A percentile compares a stretch with the other conserved stretches of the same genome.
These are phyloP conservation scores for Clostera curtula DNA, from an alignment of 2,888 invertebrate genomes.

Conservation along the genomic window DNA sequence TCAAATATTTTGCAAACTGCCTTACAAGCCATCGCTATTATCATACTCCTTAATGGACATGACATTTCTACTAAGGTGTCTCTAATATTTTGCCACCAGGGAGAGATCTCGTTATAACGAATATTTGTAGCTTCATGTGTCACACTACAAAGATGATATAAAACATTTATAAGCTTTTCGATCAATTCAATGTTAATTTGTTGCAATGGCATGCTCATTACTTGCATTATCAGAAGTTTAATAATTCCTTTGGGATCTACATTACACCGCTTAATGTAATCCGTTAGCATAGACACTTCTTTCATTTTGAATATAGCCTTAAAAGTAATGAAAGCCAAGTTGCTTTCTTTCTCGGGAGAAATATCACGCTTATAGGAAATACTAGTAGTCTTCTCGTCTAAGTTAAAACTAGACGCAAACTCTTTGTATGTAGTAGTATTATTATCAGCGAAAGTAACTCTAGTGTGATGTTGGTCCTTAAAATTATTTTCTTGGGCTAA, in stretches of 20 bases:
- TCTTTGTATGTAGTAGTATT: conserved; percentile 66
- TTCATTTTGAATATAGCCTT: conserved; percentile 64
- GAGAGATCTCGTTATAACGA: conserved; percentile 81
- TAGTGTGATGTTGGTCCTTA: conserved; percentile 51
- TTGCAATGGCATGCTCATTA: conserved; percentile 79
- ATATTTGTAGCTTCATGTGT: conserved; percentile 76
- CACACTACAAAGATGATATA: conserved; percentile 79
- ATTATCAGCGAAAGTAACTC: conserved; percentile 75
- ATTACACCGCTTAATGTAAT: conserved; percentile 39
- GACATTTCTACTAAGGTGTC: conserved; percentile 81
- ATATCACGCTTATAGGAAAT: conserved; percentile 41
- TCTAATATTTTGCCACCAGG: conserved; percentile 89
- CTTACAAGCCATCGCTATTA: conserved; percentile 89
- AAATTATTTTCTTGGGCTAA: conserved; percentile 67
- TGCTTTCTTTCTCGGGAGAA: conserved; percentile 41
- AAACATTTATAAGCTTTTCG: conserved; percentile 78
- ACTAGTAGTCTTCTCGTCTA: conserved; percentile 41
- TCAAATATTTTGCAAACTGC: conserved; percentile 77
- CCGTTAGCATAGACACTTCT: conserved; percentile 33
- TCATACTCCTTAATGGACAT: conserved; percentile 84
- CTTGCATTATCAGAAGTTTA: conserved; percentile 80
- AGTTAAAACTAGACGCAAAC: conserved; percentile 72
- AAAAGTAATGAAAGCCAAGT: conserved; percentile 45
- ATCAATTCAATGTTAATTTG: conserved; percentile 74
- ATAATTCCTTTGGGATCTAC: conserved; percentile 78